Conservation (phyloP, 2,888 invertebrate species). For the Drosophila formosana region DNA sequence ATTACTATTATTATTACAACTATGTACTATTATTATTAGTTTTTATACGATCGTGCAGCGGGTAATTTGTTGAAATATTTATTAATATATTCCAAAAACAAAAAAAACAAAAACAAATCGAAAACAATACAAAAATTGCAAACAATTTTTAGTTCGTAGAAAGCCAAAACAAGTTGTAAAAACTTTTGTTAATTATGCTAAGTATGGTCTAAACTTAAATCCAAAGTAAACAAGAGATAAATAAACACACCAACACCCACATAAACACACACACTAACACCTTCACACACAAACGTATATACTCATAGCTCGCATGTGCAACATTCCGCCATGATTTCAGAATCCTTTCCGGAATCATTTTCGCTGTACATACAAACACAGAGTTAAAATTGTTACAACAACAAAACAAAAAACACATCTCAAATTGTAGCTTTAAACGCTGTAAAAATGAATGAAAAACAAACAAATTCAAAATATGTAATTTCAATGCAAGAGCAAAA, state of each 20-base stretch:
- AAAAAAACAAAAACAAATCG: constrained; percentile 25
- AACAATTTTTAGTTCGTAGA: constrained; percentile 64
- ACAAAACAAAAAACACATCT: constrained; percentile 52
- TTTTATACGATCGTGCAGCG: constrained; percentile 56
- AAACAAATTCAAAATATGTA: constrained; percentile 29
- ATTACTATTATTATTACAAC: constrained; percentile 46
- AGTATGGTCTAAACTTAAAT: constrained; percentile 49
- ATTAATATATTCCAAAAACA: constrained; percentile 59
- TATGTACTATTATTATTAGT: constrained; percentile 63
- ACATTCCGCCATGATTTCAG: constrained; percentile 68
- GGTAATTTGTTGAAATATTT: constrained; percentile 76
- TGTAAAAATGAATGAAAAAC: constrained; percentile 55
- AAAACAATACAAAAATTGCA: constrained; percentile 25
- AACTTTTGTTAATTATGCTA: constrained; percentile 77
- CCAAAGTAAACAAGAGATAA: constrained; percentile 45
- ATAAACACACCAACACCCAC: constrained; percentile 16
- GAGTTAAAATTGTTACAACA: constrained; percentile 40
- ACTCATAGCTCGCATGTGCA: constrained; percentile 65
- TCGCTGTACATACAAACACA: constrained; percentile 67
- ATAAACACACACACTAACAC: constrained; percentile 7
- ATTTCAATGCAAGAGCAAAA: constrained; percentile 50
- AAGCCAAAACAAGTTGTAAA: constrained; percentile 71
- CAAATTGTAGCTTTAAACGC: constrained; percentile 78
- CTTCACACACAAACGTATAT: constrained; percentile 21
- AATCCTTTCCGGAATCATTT: constrained; percentile 25